These are phyloP conservation scores for Eupelmus urozonus DNA, from an alignment of 2,888 invertebrate species.

Conservation along the genomic window DNA sequence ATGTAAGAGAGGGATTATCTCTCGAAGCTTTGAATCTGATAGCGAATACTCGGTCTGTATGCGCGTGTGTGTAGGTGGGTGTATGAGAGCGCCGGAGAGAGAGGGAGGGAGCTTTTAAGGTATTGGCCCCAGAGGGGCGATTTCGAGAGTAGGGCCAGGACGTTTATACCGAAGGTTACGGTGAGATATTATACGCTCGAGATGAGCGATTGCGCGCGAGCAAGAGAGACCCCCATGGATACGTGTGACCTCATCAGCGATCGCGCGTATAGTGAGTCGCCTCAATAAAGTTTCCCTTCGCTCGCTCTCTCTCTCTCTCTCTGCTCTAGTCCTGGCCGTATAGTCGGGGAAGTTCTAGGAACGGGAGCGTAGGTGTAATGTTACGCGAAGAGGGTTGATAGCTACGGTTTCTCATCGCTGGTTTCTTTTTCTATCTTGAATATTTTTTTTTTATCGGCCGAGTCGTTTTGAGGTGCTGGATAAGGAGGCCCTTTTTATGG, in stretches of 20 bases:
- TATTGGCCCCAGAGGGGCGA: slow-evolving; percentile 68
- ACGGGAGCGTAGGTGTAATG: background rate
- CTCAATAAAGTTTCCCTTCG: slow-evolving; percentile 33
- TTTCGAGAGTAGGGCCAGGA: slow-evolving; percentile 26
- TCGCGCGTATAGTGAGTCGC: slow-evolving; percentile 7
- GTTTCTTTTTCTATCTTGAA: background rate
- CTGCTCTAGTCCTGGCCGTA: no score
- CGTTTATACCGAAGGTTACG: slow-evolving; percentile 10
- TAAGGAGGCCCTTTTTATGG: no score
- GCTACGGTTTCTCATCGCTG: background rate
- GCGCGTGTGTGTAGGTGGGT: background rate
- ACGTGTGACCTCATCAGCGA: slow-evolving; percentile 52
- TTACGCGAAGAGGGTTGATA: background rate
- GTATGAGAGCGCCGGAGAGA: background rate
- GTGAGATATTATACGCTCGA: slow-evolving; percentile 63
- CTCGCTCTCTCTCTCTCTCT: no score
- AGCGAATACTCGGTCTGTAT: slow-evolving; percentile 61
- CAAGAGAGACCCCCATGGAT: background rate
- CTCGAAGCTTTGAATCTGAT: slow-evolving; percentile 70
- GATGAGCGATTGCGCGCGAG: slow-evolving; percentile 59
- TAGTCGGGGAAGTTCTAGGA: background rate
- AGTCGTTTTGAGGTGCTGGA: background rate
- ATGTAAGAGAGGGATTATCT: slow-evolving; percentile 75
- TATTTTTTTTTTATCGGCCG: background rate
- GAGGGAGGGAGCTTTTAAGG: slow-evolving; percentile 69